Base-by-base conservation (phyloP, 2,888 invertebrate genomes). In the Neria commutata region DNA sequence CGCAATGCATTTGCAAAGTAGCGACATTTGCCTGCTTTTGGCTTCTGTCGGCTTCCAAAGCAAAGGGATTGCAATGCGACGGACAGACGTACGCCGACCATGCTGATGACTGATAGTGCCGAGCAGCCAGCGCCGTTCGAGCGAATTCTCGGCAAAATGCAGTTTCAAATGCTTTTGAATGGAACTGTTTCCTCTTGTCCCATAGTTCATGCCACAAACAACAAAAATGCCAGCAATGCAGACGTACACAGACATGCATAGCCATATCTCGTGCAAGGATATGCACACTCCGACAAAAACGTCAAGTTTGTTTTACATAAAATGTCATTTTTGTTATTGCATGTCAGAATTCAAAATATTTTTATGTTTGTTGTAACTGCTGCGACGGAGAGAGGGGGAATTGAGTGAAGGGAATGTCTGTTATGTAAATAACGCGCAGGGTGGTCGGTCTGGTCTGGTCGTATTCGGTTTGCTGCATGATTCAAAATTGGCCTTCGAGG, bases 261-360 rank as follows among this genome's bases (percentile, higher is more conserved):
- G 11, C 21, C 17, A n/a, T n/a, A n/a, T n/a, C n/a, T n/a, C n/a
- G n/a, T n/a, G n/a, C n/a, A n/a, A n/a, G n/a, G n/a, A n/a, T n/a
- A n/a, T n/a, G n/a, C n/a, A n/a, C n/a, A n/a, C n/a, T n/a, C n/a
- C n/a, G n/a, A n/a, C n/a, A n/a, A n/a, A n/a, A n/a, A n/a, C n/a
- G n/a, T n/a, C n/a, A n/a, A 16, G 2, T n/a, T 14, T 49, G 37
- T 56, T 33, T 25, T 40, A 45, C 42, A 45, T 40, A 29, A 40
- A 50, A 56, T 56, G 50, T 50, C 56, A 56, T 56, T 56, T 56
- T 50, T 50, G 56, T 45, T 42, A 56, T 56, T 56, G 56, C 56
- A 56, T 56, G 56, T 50, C 56, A 56, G 45, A 49, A 50, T 50
- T 50, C 49, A 50, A 55, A 55, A 55, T 49, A 47, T 55, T 55